Evolutionary conservation across 2,113 vertebrate genomes (phyloP).

Genomic region (Petroica traversi): DNA sequence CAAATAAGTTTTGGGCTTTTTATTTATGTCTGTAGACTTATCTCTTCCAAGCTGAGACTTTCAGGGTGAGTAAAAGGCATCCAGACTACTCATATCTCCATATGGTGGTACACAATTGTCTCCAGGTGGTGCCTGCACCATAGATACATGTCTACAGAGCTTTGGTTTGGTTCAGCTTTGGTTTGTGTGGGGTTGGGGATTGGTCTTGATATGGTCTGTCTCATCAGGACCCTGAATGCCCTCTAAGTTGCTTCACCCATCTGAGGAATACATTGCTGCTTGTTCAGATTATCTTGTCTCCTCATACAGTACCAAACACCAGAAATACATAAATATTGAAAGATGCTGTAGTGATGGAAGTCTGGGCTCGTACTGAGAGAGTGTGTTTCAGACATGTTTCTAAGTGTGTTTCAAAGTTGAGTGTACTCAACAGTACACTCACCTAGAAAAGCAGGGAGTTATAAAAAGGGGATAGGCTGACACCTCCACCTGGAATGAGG

Average conservation of each 20-base stretch:
- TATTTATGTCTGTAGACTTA: neutral
- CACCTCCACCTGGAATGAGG: neutral
- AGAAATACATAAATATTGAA: neutral
- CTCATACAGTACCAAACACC: neutral
- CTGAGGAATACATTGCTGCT: neutral
- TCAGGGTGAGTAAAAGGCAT: neutral
- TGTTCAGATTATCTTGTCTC: neutral
- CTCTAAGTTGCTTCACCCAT: neutral
- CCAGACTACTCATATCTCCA: neutral
- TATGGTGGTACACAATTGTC: neutral
- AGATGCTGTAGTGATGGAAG: neutral
- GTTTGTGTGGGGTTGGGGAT: neutral
- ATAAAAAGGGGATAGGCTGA: neutral
- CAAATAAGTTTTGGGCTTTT: neutral
- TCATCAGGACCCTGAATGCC: neutral
- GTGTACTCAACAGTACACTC: neutral
- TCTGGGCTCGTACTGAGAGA: no score
- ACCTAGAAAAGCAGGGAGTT: neutral
- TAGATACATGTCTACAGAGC: neutral
- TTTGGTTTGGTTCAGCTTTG: neutral
- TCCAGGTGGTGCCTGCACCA: neutral
- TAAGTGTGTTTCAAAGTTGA: no score
- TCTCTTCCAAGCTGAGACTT: neutral
- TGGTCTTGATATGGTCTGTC: neutral
- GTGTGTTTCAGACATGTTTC: no score